Conservation (phyloP, 2,888 invertebrate species). For the Heliconius erato region DNA sequence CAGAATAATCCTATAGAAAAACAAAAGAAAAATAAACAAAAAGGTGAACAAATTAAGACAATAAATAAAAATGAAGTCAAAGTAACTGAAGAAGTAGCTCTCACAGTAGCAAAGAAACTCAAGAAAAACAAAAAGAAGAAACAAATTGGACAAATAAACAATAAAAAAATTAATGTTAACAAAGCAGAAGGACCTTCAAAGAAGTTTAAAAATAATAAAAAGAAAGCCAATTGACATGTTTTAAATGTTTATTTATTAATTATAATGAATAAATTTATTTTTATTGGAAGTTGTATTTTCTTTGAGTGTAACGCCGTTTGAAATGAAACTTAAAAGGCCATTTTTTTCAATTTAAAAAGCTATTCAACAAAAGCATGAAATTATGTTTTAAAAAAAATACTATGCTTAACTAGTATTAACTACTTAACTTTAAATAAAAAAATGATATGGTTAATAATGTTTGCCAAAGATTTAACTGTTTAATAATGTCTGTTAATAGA, state of each 20-base stretch:
- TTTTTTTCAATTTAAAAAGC: too few relatives aligned
- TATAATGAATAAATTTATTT: conserved; percentile 41
- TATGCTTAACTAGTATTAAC: too few relatives aligned
- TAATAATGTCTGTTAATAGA: too few relatives aligned
- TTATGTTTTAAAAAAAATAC: too few relatives aligned
- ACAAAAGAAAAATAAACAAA: conserved; percentile 54
- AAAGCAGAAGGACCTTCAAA: conserved; percentile 45
- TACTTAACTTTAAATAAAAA: too few relatives aligned
- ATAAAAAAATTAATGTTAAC: conserved; percentile 56
- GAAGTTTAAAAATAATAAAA: conserved; percentile 53
- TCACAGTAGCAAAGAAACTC: conserved; percentile 68
- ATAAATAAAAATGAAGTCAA: conserved; percentile 50
- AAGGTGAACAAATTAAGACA: conserved; percentile 37
- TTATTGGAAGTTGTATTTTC: conserved; percentile 17
- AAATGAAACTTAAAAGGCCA: background rate
- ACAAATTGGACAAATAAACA: conserved; percentile 71
- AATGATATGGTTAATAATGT: too few relatives aligned
- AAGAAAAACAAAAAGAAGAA: conserved; percentile 74
- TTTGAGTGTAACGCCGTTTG: background rate
- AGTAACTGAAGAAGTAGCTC: conserved; percentile 66
- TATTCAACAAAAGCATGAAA: too few relatives aligned
- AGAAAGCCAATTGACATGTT: conserved; percentile 37
- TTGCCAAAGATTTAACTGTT: too few relatives aligned
- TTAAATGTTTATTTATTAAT: conserved; percentile 36
- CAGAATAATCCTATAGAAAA: conserved; percentile 55